Conservation (phyloP, 2,113 vertebrate species). For the Argyrosomus japonicus region DNA sequence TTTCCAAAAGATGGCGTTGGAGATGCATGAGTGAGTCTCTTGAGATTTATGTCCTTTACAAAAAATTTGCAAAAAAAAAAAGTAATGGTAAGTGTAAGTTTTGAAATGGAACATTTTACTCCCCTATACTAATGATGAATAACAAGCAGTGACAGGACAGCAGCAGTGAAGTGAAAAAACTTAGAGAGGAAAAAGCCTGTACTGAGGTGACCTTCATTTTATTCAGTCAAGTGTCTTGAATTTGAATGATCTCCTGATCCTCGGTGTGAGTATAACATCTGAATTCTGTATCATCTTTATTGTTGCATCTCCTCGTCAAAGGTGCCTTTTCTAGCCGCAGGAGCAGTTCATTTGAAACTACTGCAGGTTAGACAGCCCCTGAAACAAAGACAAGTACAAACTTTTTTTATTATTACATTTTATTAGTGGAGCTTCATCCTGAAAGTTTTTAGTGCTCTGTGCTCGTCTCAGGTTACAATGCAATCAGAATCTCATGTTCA, state of each 20-base stretch:
- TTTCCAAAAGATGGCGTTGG: background rate
- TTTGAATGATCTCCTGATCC: too few relatives aligned
- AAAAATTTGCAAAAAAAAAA: background rate
- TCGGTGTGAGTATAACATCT: background rate
- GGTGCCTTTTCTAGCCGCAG: background rate
- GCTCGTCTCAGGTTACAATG: background rate
- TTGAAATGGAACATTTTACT: background rate
- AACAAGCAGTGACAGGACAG: background rate
- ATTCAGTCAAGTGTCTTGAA: too few relatives aligned
- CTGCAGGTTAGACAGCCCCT: background rate
- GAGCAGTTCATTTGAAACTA: background rate
- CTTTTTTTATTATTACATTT: background rate
- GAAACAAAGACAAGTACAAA: background rate
- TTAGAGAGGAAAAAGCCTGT: background rate
- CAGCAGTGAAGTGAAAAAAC: too few relatives aligned
- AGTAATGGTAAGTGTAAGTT: too few relatives aligned
- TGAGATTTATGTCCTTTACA: background rate
- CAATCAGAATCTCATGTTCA: background rate
- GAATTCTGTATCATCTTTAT: background rate
- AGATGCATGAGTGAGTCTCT: background rate
- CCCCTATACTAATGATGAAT: background rate
- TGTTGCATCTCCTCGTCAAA: background rate
- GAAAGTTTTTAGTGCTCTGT: background rate
- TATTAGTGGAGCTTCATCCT: background rate
- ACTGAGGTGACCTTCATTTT: background rate